Evolutionary conservation across 2,113 vertebrate genomes (phyloP).

Genomic region (Oncorhynchus gorbuscha): DNA sequence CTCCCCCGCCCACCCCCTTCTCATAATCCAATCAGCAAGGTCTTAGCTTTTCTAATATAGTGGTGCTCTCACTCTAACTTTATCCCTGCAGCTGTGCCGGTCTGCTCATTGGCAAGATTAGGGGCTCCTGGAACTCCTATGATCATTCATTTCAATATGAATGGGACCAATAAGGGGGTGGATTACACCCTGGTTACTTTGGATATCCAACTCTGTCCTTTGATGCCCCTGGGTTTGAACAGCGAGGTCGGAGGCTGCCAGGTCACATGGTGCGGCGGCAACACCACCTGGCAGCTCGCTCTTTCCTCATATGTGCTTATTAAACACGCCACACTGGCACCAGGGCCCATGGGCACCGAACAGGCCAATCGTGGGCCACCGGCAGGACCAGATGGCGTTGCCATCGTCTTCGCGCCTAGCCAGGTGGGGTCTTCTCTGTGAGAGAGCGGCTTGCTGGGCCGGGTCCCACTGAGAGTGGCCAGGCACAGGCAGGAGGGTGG

Average conservation of each 20-base stretch:
- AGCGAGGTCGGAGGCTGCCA: slow-evolving; percentile 53
- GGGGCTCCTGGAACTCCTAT: slow-evolving; percentile 71
- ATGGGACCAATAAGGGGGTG: slow-evolving; percentile 82
- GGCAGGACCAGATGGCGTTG: slow-evolving; percentile 73
- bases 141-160: slow-evolving; percentile 88
- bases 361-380: slow-evolving; percentile 58
- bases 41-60: slow-evolving; percentile 76
- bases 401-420: slow-evolving; percentile 42
- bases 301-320: slow-evolving; percentile 81
- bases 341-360: background rate
- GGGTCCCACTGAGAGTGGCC: background rate
- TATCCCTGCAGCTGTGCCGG: slow-evolving; percentile 82
- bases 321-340: slow-evolving; percentile 73
- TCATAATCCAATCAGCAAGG: slow-evolving; percentile 75
- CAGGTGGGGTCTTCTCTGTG: slow-evolving; percentile 66
- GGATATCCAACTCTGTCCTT: slow-evolving; percentile 73
- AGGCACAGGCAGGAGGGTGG: slow-evolving; percentile 32
- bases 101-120: slow-evolving; percentile 79
- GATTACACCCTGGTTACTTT: slow-evolving; percentile 82
- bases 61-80: slow-evolving; percentile 71
- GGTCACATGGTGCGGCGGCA: slow-evolving; percentile 68
- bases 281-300: slow-evolving; percentile 76
- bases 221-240: slow-evolving; percentile 60
- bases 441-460: slow-evolving; percentile 30
- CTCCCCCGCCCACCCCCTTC: slow-evolving; percentile 20